Base-by-base conservation (phyloP, 2,113 vertebrate species). In the Jaculus jaculus region DNA sequence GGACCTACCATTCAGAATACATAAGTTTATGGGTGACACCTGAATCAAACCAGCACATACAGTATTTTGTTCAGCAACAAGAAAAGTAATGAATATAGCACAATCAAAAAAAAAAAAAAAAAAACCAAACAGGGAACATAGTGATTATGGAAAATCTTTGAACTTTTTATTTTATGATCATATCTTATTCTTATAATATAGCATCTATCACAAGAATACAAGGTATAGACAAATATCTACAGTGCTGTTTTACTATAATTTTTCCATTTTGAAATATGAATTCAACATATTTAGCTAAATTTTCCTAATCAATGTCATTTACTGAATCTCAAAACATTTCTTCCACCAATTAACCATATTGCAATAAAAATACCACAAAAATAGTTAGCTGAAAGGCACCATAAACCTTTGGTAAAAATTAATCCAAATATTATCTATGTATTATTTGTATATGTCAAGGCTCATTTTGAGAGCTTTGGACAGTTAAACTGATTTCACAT, bases 181-280 rank as follows among this genome's bases (percentile, higher is more conserved):
- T 2, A 7, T 68, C 42, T 68, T 30, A 51, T 28, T 95, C 16
- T 68, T 71, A 24, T 17, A 71, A 28, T 51, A 26, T 18, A 42
- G 3, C 2, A 10, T 69, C 42, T 60, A 42, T 54, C 42, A 61
- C 15, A 61, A 85, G n/a, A 86, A 63, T 2, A 30, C 8, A 60
- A 9, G 39, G 47, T 47, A 18, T 15, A 23, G 32, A 79, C 24
- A 71, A 39, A 15, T 83, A 37, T 37, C 26, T 89, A 30, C 66
- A 47, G 28, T 3, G 60, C 7, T 15, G 71, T 65, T 88, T 81
- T 39, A 73, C 28, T 71, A 79, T 84, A 63, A 58, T 28, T 84
- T 91, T 58, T 89, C 24, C n/a, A 42, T 24, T 91, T 86, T 84
- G 77, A 96, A 91, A 87, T 71, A 75, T 24, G 80, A 87, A 77